Evolutionary conservation across 2,888 invertebrate species (phyloP), one percentile per base, ranked within the genome.

Genomic region (Parasteatoda lunata): DNA sequence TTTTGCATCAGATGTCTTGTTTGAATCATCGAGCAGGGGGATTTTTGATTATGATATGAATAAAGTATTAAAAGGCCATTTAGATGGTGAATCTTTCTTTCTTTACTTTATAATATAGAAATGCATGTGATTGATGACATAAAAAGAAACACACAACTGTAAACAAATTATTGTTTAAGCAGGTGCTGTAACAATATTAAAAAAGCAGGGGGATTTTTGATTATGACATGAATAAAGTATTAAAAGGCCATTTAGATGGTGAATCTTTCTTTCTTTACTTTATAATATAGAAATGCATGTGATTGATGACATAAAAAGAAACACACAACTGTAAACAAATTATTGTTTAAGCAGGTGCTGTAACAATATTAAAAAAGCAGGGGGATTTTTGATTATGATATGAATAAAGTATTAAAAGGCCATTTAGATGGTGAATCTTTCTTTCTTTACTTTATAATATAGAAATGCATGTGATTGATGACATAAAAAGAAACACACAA

Each of bases 201-300:
- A n/a, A n/a, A n/a, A 88, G 82, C 48, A 81, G 80, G 77, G 88
- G 88, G 48, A 72, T 48, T 11, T 81, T 90, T 69, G 77, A 86
- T 82, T 90, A 89, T 92, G 95, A 96, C 93, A 94, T 95, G 80
- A 94, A 94, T 83, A 94, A 94, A 90, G 95, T 95, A 90, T 96
- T 96, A 92, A 94, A 94, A 70, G 97, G 97, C 89, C 94, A 94
- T 90, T 93, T 97, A 89, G 95, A 96, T 94, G 96, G 96, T 96
- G 92, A 92, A n/a, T 30, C 30, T 30, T 30, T 30, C 30, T 30
- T 30, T 30, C 30, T 30, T 30, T 30, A 30, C 30, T 30, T 30
- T 30, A 30, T 30, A 30, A 30, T 30, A 30, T 30, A 30, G 30
- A 30, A 30, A 30, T 30, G 30, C 30, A 30, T 30, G 30, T 30